A percentile compares a stretch with the other conserved stretches of the same genome.
phyloP scores from a whole-genome alignment of 1,140 invertebrate species.

The Ceratina calcarata region DNA sequence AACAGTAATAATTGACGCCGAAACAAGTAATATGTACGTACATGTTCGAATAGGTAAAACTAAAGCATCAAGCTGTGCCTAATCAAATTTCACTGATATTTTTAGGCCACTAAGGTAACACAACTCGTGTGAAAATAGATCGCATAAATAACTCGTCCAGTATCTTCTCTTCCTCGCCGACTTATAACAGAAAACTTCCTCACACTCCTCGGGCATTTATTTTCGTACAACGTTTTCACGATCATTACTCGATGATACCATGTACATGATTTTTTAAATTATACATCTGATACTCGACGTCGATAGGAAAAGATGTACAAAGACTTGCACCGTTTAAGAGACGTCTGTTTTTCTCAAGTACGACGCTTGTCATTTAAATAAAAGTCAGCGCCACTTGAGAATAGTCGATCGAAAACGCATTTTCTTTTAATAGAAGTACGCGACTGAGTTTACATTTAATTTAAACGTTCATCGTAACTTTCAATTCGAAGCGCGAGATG shows the following conservation, averaged over 20 bases:
- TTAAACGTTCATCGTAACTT: background rate
- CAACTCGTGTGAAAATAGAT: constrained; percentile 59
- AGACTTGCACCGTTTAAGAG: background rate
- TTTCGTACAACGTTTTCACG: background rate
- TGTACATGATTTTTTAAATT: background rate
- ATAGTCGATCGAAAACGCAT: background rate
- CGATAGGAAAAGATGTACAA: background rate
- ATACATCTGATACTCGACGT: background rate
- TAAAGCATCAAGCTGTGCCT: constrained; percentile 38
- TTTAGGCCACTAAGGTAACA: constrained; percentile 61
- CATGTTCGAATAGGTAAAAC: constrained; percentile 33
- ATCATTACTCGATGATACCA: background rate
- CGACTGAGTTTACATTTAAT: background rate
- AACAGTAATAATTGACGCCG: background rate
- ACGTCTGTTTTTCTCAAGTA: background rate
- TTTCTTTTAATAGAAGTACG: background rate
- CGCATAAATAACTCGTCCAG: constrained; percentile 49
- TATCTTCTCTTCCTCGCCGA: constrained; percentile 22
- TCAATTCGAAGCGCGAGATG: background rate
- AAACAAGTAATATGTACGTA: background rate
- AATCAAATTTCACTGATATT: constrained; percentile 62
- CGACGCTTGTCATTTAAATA: background rate
- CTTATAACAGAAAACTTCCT: constrained; percentile 30
- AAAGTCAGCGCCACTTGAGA: background rate
- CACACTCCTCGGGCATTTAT: background rate